Conservation (phyloP, 2,888 invertebrate genomes). For the Subacronicta megacephala region DNA sequence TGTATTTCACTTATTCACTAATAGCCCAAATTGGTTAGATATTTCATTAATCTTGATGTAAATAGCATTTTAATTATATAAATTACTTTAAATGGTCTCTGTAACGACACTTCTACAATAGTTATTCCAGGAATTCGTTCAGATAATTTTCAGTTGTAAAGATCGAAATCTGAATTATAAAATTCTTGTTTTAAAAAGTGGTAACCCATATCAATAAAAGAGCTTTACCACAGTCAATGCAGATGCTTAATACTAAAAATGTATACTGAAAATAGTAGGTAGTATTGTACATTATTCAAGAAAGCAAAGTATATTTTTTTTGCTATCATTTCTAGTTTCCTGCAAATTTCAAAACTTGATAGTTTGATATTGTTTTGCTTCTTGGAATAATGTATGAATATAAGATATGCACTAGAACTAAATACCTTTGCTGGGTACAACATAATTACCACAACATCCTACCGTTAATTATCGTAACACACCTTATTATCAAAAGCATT, state of each 20-base stretch:
- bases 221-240: constrained; percentile 43
- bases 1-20: constrained; percentile 42
- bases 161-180: too few species aligned
- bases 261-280: background rate
- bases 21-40: constrained; percentile 30
- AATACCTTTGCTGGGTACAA: too few species aligned
- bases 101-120: background rate
- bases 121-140: too few species aligned
- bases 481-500: too few species aligned
- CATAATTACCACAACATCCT: too few species aligned
- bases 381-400: background rate
- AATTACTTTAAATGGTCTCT: background rate
- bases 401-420: background rate
- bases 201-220: constrained; percentile 4
- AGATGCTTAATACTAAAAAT: background rate
- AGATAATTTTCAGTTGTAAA: background rate
- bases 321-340: too few species aligned
- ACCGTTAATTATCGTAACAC: too few species aligned
- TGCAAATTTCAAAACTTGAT: too few species aligned
- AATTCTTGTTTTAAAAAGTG: constrained; percentile 2
- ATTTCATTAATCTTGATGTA: constrained; percentile 2
- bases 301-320: too few species aligned
- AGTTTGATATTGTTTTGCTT: background rate
- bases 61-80: background rate
- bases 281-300: background rate